Percentiles rank a stretch among this genome's conserved stretches.
These are phyloP conservation scores for Ceratosolen fusciceps DNA, from an alignment of 1,140 invertebrate species.

Conservation along the genomic window DNA sequence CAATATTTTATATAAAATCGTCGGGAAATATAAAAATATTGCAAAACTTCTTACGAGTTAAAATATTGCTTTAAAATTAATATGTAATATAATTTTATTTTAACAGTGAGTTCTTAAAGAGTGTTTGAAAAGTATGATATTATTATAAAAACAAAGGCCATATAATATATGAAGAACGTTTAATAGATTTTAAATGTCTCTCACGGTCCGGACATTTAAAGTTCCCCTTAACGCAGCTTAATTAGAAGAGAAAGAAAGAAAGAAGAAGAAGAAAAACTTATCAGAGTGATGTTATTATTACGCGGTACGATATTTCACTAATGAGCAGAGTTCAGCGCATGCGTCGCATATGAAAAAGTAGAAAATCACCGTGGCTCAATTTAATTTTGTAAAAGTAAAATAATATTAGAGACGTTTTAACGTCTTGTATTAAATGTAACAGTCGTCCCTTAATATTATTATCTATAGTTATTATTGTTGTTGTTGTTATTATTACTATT, in stretches of 20 bases:
- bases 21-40: constrained; percentile 13
- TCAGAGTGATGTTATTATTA: too few species aligned
- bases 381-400: not conserved
- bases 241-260: too few species aligned
- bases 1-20: constrained; percentile 23
- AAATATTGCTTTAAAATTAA: constrained; percentile 25
- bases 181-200: constrained; percentile 4
- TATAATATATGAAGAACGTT: constrained; percentile 16
- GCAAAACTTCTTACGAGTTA: constrained; percentile 27
- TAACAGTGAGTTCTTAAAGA: constrained; percentile 15
- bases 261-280: too few species aligned
- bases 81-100: constrained; percentile 22
- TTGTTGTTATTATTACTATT: not conserved
- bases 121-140: constrained; percentile 9
- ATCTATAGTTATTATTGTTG: too few species aligned
- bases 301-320: too few species aligned
- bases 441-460: not conserved
- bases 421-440: constrained; percentile 1
- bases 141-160: not conserved
- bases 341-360: too few species aligned
- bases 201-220: not conserved
- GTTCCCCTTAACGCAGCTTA: not conserved
- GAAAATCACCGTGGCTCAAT: too few species aligned
- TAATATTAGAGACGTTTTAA: constrained; percentile 30
- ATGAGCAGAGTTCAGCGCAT: too few species aligned